Conservation (phyloP, 2,113 vertebrate species). For the Nettapus auritus region DNA sequence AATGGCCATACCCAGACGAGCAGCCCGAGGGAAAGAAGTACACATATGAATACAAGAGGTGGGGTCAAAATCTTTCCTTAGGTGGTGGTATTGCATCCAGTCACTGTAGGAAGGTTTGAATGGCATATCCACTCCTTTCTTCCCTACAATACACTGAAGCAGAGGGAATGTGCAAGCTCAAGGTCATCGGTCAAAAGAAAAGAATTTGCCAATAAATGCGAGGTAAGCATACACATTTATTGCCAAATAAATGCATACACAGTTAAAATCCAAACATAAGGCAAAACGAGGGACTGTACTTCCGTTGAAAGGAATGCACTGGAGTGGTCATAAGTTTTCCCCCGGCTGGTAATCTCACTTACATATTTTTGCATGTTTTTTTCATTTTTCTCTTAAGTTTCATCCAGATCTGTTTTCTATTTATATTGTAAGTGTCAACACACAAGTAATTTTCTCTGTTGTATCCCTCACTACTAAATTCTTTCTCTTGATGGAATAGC, state of each 20-base stretch:
- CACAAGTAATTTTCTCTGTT: constrained; percentile 48
- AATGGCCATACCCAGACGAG: background rate
- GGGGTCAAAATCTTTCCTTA: background rate
- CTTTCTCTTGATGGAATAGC: constrained; percentile 51
- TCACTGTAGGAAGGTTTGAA: background rate
- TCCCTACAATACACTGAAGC: background rate
- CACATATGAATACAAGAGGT: background rate
- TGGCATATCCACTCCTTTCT: background rate
- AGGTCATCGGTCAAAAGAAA: background rate
- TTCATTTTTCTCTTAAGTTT: constrained; percentile 35
- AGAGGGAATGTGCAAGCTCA: background rate
- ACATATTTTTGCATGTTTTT: constrained; percentile 45
- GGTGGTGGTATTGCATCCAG: background rate
- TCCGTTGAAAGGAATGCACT: background rate
- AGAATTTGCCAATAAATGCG: background rate
- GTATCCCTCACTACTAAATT: constrained; percentile 53
- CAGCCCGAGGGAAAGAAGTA: background rate
- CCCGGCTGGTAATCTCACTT: background rate
- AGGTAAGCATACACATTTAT: background rate
- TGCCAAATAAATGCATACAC: background rate
- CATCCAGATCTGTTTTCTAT: constrained; percentile 51
- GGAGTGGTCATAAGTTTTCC: background rate
- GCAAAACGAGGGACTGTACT: background rate
- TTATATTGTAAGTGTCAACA: constrained; percentile 47
- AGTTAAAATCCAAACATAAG: background rate